Conservation (phyloP, 2,113 vertebrate genomes). For the Asarcornis scutulata region DNA sequence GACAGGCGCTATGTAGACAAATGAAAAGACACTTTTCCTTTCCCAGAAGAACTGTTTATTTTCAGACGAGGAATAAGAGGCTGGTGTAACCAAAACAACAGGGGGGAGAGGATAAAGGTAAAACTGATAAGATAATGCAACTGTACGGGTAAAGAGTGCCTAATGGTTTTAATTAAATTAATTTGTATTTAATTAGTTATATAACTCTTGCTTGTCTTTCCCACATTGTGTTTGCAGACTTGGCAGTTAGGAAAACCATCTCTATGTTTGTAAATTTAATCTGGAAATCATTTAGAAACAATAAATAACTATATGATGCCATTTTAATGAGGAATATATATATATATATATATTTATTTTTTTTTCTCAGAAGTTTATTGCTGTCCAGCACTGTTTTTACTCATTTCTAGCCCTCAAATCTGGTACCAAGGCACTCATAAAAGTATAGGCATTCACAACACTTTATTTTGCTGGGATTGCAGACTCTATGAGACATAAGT, state of each 20-base stretch:
- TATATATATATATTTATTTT: neutral
- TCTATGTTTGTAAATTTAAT: conserved; percentile 21
- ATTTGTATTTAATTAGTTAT: conserved; percentile 49
- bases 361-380: neutral
- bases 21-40: neutral
- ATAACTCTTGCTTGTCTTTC: conserved; percentile 6
- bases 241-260: conserved; percentile 10
- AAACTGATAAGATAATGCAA: neutral
- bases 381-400: neutral
- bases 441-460: neutral
- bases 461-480: neutral
- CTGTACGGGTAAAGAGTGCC: neutral
- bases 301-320: neutral
- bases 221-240: neutral
- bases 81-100: neutral
- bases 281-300: conserved; percentile 46
- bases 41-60: neutral
- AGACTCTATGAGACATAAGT: neutral
- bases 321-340: neutral
- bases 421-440: neutral
- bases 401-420: neutral
- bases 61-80: neutral
- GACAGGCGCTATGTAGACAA: neutral
- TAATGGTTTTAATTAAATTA: conserved; percentile 54
- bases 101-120: neutral